These are phyloP conservation scores for Leucopternis melanops DNA, from an alignment of 2,113 vertebrate genomes.

Conservation along the genomic window DNA sequence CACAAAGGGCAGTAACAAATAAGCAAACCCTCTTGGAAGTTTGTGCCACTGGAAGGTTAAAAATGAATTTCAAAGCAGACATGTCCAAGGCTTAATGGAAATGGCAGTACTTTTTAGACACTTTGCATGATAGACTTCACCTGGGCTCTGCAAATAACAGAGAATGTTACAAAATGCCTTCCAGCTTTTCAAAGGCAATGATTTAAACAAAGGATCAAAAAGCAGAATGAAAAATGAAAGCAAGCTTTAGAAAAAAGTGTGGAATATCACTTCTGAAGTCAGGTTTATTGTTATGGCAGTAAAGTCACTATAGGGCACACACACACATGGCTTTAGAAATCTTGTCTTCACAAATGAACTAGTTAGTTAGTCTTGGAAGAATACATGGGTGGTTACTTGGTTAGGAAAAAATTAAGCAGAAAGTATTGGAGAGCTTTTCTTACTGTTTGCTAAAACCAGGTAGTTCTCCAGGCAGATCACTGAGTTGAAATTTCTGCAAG, in stretches of 20 bases:
- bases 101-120: neutral
- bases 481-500: neutral
- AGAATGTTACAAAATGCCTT: neutral
- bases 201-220: conserved; percentile 32
- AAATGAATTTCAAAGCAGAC: conserved; percentile 5
- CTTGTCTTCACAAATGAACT: neutral
- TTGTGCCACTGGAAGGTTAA: neutral
- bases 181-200: neutral
- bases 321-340: neutral
- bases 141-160: neutral
- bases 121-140: neutral
- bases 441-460: neutral
- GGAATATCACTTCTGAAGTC: neutral
- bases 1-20: neutral
- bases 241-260: neutral
- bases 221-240: neutral
- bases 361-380: neutral
- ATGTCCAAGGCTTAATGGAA: conserved; percentile 13
- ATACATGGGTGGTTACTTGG: neutral
- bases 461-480: neutral
- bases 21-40: neutral
- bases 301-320: neutral
- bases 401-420: neutral
- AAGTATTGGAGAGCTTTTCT: neutral
- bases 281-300: neutral